phyloP scores from a whole-genome alignment of 1,140 invertebrate species.

The Aphaenogaster rudis region DNA sequence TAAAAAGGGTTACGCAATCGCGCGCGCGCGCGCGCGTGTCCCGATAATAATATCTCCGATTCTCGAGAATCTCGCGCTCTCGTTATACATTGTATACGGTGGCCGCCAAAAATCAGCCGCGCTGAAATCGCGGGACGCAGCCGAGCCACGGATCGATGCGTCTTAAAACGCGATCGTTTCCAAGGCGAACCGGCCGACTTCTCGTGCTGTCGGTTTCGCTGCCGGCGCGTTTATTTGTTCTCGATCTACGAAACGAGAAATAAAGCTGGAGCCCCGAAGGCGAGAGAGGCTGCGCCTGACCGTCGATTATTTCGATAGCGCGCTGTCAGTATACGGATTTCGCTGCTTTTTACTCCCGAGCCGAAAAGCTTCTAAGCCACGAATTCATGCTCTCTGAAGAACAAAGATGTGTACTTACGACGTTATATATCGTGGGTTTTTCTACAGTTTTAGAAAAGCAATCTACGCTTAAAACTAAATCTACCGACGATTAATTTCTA shows the following conservation, averaged over 20 bases:
- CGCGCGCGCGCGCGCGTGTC: neutral
- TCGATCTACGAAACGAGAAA: constrained; percentile 52
- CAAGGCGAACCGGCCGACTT: constrained; percentile 59
- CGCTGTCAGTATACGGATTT: neutral
- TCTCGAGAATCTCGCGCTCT: neutral
- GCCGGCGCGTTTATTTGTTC: constrained; percentile 56
- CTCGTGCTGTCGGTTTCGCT: constrained; percentile 17
- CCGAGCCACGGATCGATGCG: constrained; percentile 27
- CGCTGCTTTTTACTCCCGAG: neutral
- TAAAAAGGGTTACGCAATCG: constrained; percentile 42
- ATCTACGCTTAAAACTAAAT: neutral
- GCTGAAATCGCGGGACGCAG: constrained; percentile 14
- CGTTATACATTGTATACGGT: neutral
- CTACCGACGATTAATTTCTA: too few relatives aligned
- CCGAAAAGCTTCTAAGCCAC: neutral
- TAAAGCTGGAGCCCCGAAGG: constrained; percentile 14
- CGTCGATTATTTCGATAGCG: constrained; percentile 42
- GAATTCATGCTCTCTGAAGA: neutral
- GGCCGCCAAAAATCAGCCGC: constrained; percentile 7
- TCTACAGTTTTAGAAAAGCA: neutral
- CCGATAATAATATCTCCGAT: neutral
- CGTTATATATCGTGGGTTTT: neutral
- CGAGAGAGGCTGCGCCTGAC: constrained; percentile 26
- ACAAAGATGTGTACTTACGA: neutral
- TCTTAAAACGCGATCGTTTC: constrained; percentile 46